Evolutionary conservation across 1,140 invertebrate genomes (phyloP), one percentile per base, ranked within the genome.

Genomic region (Neuroterus valhalla): DNA sequence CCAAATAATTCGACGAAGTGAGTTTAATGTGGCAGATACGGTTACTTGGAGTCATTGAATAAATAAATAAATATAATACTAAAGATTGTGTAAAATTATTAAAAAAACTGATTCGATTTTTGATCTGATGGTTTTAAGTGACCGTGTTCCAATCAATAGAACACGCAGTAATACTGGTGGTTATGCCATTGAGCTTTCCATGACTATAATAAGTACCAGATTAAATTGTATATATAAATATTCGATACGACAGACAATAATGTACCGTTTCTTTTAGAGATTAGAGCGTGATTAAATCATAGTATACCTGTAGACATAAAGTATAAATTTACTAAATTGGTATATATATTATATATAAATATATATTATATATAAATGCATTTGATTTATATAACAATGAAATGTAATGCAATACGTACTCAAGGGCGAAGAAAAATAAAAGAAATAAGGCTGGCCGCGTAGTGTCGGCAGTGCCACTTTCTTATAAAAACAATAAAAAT

Each of bases 211-310:
- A 66, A 81, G 68, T 48, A 76, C 38, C 69, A 68, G 11, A 68
- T 77, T 68, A 70, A 71, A 75, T 70, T 84, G 79, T 82, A 81
- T 74, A 82, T 82, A 81, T 75, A 78, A 77, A 74, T 71, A 71
- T 85, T 88, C 83, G 83, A 86, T 87, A 87, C 81, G 75, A 83
- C 86, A 86, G 88, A 90, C 88, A 90, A 90, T 89, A 89, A 89
- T 85, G 83, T 85, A 85, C 77, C 80, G 86, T 89, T 89, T 89
- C 84, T 82, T 82, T 77, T 89, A 88, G 84, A 86, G 69, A 80
- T 81, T 88, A 82, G 73, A 82, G 68, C 76, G 55, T 78, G 81
- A 70, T 50, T 80, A 78, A 78, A 75, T 46, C 73, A 78, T 82
- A 85, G 77, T 77, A 83, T 82, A 80, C 74, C 72, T 71, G 80